Evolutionary conservation across 2,888 invertebrate genomes (phyloP).

Genomic region (Octodonta nipae): DNA sequence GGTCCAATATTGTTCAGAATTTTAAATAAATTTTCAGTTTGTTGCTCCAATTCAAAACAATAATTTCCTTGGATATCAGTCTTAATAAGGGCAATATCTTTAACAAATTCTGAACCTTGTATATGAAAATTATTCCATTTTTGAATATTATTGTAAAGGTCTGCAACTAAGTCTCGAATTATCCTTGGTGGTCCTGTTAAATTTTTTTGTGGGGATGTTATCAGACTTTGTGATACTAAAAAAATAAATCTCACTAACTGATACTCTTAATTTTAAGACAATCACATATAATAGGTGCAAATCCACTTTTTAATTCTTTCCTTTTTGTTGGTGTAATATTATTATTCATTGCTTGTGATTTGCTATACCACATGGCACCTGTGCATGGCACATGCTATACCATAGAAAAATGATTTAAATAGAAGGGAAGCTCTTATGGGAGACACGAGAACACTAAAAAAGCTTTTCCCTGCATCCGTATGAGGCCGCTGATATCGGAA

Average conservation of each 20-base stretch:
- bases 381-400: too few species aligned
- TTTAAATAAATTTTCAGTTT: conserved; percentile 20
- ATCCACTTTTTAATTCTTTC: too few species aligned
- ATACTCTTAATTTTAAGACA: too few species aligned
- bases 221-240: conserved; percentile 34
- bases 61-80: conserved; percentile 16
- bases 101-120: conserved; percentile 33
- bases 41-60: conserved; percentile 17
- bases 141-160: conserved; percentile 40
- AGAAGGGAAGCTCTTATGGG: too few species aligned
- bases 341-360: too few species aligned
- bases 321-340: too few species aligned
- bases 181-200: conserved; percentile 44
- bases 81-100: conserved; percentile 31
- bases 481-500: too few species aligned
- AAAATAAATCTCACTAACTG: conserved; percentile 13
- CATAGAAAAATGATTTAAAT: too few species aligned
- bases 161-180: conserved; percentile 43
- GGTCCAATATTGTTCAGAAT: conserved; percentile 20
- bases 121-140: conserved; percentile 40
- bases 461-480: too few species aligned
- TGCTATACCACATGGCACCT: too few species aligned
- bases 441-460: too few species aligned
- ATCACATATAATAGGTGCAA: too few species aligned
- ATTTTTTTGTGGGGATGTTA: conserved; percentile 33